Evolutionary conservation across 2,797 vertebrate genomes (phyloP).

Genomic region (Crypturellus tataupa): DNA sequence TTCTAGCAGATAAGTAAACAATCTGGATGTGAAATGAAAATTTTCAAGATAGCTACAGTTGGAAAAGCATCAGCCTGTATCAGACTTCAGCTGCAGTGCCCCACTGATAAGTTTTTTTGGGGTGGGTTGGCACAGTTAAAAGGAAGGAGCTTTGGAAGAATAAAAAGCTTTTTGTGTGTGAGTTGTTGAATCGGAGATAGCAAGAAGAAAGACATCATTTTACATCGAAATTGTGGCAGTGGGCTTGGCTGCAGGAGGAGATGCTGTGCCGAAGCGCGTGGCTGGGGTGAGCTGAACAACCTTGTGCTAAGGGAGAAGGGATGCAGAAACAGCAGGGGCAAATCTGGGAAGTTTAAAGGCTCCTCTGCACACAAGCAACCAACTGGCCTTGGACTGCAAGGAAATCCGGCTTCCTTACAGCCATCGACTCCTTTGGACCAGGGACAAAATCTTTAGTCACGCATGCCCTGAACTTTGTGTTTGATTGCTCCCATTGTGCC

Average conservation of each 20-base stretch:
- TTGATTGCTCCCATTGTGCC: rapidly evolving
- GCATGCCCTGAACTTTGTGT: rapidly evolving
- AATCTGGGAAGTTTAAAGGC: not conserved
- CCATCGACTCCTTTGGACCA: rapidly evolving
- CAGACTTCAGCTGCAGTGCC: not conserved
- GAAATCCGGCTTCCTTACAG: not conserved
- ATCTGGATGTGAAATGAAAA: constrained; percentile 91
- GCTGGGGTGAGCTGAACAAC: not conserved
- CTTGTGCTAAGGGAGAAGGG: rapidly evolving
- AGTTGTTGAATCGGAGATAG: constrained; percentile 44
- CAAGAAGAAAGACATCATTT: constrained; percentile 39
- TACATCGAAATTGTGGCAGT: not conserved
- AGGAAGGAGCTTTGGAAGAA: not conserved
- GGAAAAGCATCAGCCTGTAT: not conserved
- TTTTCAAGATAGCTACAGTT: constrained; percentile 79
- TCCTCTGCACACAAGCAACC: not conserved
- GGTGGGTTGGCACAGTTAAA: constrained; percentile 14
- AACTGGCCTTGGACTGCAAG: not conserved
- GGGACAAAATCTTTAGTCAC: not conserved
- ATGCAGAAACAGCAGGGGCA: not conserved
- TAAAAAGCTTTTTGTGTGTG: constrained; percentile 36
- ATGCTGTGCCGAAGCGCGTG: rapidly evolving
- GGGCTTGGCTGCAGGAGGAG: not conserved
- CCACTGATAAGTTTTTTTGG: constrained; percentile 25
- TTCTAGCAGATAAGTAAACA: constrained; percentile 98